phyloP scores from a whole-genome alignment of 2,113 vertebrate genomes.

The Alethe castanea region DNA sequence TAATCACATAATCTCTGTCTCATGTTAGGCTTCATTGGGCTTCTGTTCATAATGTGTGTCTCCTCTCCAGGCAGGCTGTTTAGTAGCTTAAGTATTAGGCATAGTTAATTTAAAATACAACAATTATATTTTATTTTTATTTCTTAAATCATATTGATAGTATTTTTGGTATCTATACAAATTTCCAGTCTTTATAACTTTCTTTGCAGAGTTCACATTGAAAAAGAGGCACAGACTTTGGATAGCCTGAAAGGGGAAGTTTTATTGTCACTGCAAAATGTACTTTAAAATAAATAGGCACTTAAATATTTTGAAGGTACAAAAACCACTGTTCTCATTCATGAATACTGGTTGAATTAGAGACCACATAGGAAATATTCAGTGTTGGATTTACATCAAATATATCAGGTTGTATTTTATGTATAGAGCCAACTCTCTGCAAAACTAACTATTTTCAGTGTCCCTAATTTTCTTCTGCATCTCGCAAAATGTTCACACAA shows the following conservation, averaged over 20 bases:
- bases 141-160: background rate
- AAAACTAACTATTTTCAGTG: background rate
- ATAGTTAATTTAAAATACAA: background rate
- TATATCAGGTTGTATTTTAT: background rate
- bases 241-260: background rate
- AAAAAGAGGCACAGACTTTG: background rate
- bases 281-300: background rate
- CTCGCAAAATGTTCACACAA: background rate
- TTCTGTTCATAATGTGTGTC: background rate
- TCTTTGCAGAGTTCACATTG: background rate
- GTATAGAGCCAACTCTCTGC: background rate
- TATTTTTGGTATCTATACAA: background rate
- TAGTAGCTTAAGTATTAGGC: background rate
- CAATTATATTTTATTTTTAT: background rate
- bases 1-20: background rate
- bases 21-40: background rate
- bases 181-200: background rate
- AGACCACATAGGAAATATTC: background rate
- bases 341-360: background rate
- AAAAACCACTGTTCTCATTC: background rate
- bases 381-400: background rate
- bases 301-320: background rate
- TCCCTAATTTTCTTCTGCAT: background rate
- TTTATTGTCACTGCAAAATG: background rate
- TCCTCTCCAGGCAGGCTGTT: background rate